A percentile compares a stretch with the other conserved stretches of the same genome.
Conservation (phyloP, 2,113 vertebrate species). For the Sciurus niger region DNA sequence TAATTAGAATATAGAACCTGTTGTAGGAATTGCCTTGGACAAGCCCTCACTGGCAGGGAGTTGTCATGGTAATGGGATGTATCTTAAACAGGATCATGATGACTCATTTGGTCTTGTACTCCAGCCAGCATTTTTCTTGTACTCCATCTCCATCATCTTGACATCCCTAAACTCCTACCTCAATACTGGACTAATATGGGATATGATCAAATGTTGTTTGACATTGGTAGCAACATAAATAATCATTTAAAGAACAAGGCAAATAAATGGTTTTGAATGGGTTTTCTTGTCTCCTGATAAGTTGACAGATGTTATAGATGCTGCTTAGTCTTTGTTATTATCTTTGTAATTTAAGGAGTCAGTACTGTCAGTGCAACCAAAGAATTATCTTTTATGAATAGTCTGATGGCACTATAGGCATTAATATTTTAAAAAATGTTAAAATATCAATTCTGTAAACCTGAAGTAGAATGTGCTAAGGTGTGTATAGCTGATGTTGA, state of each 20-base stretch:
- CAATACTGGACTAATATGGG: background rate
- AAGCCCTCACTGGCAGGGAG: too few species aligned
- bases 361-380: background rate
- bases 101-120: too few species aligned
- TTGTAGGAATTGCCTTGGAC: too few species aligned
- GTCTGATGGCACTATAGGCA: background rate
- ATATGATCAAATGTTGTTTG: background rate
- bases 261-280: background rate
- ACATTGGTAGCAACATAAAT: background rate
- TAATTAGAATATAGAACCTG: too few species aligned
- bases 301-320: background rate
- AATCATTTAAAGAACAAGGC: background rate
- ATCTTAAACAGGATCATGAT: too few species aligned
- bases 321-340: background rate
- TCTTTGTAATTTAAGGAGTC: background rate
- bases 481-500: background rate
- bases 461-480: background rate
- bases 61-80: too few species aligned
- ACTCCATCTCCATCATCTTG: too few species aligned
- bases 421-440: background rate
- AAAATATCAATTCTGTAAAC: slow-evolving; percentile 3
- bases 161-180: too few species aligned
- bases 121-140: too few species aligned
- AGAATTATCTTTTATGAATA: background rate
- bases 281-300: background rate